Base-by-base conservation (phyloP, 2,888 invertebrate species). In the Cactoblastis cactorum region DNA sequence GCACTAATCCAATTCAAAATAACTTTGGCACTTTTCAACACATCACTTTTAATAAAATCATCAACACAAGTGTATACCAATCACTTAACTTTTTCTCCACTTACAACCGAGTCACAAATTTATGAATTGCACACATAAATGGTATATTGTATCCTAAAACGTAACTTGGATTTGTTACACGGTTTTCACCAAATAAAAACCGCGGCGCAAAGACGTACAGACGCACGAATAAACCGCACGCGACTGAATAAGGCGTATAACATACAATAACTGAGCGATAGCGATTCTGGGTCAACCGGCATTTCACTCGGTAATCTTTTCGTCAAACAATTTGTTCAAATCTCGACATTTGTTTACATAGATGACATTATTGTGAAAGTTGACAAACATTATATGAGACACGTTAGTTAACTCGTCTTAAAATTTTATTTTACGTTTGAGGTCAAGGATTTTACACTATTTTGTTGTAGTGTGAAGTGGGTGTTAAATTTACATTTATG, bases 231-330 rank as follows among this genome's bases (percentile, higher is more conserved):
- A 45, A 28, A 22, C 45, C 22, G 53, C 58, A 59, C 58, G 58
- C 62, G 59, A 69, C 69, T 70, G 67, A 49, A 32, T 47, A 51
- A 18, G 11, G 52, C 43, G 38, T 35, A 43, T 45, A 43, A 43
- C n/a, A 49, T 34, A 53, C 45, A 52, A 55, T 47, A 50, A 53
- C 53, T 52, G 48, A 50, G 50, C 54, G 71, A 73, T 74, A 74
- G 58, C 63, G 62, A 62, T 72, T 69, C 62, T 74, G 67, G 75
- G 76, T 74, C 77, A 74, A 60, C 58, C 67, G 64, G 67, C 67
- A 58, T 58, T 63, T 51, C 51, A 51, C 54, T 51, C 61, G 65
- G 62, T 69, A 67, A 74, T 70, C 65, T 60, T 61, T 66, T 64
- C 54, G 63, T 60, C 65, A 74, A 72, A 74, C 67, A 70, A 15